phyloP scores from a whole-genome alignment of 92 coral and sea anemone species.

The Parazoanthus atlanticus region DNA sequence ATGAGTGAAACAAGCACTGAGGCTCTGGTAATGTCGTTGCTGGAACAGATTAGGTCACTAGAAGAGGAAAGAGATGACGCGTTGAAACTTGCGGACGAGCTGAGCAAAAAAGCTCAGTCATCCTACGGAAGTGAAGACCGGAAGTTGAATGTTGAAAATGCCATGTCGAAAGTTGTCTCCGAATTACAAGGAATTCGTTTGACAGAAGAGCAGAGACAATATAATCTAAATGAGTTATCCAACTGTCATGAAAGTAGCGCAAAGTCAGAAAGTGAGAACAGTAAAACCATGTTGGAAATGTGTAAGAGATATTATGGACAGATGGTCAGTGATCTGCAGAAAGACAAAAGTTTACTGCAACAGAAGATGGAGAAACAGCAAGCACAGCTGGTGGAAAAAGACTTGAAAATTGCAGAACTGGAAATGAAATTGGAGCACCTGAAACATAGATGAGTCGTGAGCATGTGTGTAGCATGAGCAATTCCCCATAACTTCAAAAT shows the following conservation, averaged over 20 bases:
- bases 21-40: constrained; percentile 74
- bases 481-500: no score
- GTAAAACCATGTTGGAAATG: constrained; percentile 76
- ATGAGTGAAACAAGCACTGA: constrained; percentile 80
- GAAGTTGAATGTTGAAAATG: constrained; percentile 46
- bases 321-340: constrained; percentile 77
- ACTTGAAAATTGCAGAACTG: constrained; percentile 80
- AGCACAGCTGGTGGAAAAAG: constrained; percentile 76
- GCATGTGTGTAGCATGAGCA: not conserved
- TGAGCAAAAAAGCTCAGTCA: constrained; percentile 33
- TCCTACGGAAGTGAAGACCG: constrained; percentile 1
- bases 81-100: constrained; percentile 62
- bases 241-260: constrained; percentile 43
- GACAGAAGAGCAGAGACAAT: constrained; percentile 85
- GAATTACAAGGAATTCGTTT: constrained; percentile 83
- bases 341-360: constrained; percentile 69
- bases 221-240: constrained; percentile 67
- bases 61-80: constrained; percentile 86
- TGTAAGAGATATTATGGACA: constrained; percentile 85
- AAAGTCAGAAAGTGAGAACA: constrained; percentile 18
- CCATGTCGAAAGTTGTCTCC: constrained; percentile 54
- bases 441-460: constrained; percentile 7
- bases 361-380: constrained; percentile 75
- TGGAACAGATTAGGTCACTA: constrained; percentile 79
- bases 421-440: constrained; percentile 60